Base-by-base conservation (phyloP, 2,888 invertebrate genomes). In the Thecophora atra region DNA sequence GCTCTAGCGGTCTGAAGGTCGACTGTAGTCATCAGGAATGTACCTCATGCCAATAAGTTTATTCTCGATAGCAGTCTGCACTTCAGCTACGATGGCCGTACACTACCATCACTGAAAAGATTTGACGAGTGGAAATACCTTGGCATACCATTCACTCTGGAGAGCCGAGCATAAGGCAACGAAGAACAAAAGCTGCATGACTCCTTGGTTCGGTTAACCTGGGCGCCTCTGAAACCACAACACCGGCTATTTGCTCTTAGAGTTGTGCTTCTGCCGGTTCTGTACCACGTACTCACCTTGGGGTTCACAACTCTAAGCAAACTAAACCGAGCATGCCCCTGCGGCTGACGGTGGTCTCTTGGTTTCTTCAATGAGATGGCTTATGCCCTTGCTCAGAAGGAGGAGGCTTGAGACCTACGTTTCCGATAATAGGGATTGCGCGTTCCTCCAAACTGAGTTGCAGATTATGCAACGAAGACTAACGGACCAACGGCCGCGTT, bases 31-130 rank as follows among this genome's bases (percentile, higher is more conserved):
- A n/a, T 54, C 19, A 54, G 54, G n/a, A 54, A 54, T 19, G 54
- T 54, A 7, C 54, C 54, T 17, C 54, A 54, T 54, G n/a, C n/a
- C n/a, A 54, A 54, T 13, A 54, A 54, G 54, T 54, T n/a, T 54
- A 7, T n/a, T 7, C 6, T 54, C 11, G 54, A 54, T 52, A 56
- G 56, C 11, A 24, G 19, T 21, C 21, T 6, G 3, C 7, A 6
- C 24, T 56, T 56, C 56, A 24, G 24, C 2, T 56, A 24, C 24
- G 19, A 19, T 21, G 56, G 24, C 56, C 19, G 56, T 4, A 3
- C 4, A n/a, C n/a, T 52, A n/a, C n/a, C 52, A n/a, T 52, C 52
- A 52, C n/a, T 52, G 52, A 8, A n/a, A 17, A n/a, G 52, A 52
- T 17, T n/a, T n/a, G n/a, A 52, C n/a, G 52, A 52, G 52, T 52